Base-by-base conservation (phyloP, 2,113 vertebrate species). In the Geococcyx californianus region DNA sequence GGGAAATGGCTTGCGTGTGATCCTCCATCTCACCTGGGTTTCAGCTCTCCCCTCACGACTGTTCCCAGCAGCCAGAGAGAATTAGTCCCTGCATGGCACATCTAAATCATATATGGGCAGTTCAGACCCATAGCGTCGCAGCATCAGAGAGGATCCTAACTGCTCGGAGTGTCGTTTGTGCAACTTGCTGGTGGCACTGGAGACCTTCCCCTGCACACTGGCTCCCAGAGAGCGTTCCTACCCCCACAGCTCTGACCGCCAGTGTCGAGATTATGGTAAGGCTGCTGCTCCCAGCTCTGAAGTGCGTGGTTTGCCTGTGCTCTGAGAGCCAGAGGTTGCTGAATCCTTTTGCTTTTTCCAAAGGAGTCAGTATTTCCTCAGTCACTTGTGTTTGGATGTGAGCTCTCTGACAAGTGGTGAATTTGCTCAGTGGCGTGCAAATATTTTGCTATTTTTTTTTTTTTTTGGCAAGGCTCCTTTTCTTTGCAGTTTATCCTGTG, bases 161-260 rank as follows among this genome's bases (percentile, higher is more conserved):
- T 0, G 3, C 70, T 52, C 6, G 34, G 38, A 66, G 34, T 1
- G 0, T 4, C 31, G 11, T 38, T 24, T 42, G 33, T 75, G 81
- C 69, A 25, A 13, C 36, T 66, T 45, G 64, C 78, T 70, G 77
- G 38, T 79, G 85, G 49, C 51, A 69, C 63, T 66, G 70, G 67
- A 59, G 18, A 38, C 33, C 51, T 80, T 75, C 33, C 33, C 18
- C 40, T 73, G 72, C 40, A 86, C 75, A 26, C 49, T 13, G 47
- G 38, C 59, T 73, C 31, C 70, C 40, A 8, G 62, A 64, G 42
- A 80, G 23, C 0, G 0, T 38, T 83, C 63, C 83, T 12, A 6
- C 26, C 25, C 54, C 78, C 1, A 0, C 31, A 4, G 15, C 49
- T 10, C 78, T 1, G 9, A 17, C 66, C 59, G 60, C 67, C 85